These are phyloP conservation scores for Argopecten irradians DNA, from an alignment of 1,140 invertebrate genomes.

Conservation along the genomic window DNA sequence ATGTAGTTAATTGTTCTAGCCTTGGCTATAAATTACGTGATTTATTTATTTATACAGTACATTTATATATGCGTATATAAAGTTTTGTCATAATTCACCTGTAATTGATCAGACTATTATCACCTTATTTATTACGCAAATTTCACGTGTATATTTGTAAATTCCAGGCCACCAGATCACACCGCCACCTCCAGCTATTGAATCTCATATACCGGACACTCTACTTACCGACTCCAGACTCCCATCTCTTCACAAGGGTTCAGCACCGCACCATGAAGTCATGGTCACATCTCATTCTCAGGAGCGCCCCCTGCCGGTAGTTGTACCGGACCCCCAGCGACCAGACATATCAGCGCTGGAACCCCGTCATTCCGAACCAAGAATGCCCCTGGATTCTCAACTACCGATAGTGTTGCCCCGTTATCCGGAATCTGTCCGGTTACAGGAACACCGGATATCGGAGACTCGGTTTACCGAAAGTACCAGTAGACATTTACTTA, in stretches of 20 bases:
- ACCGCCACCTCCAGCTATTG: slow-evolving; percentile 41
- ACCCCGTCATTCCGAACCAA: slow-evolving; percentile 47
- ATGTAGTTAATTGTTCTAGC: not conserved
- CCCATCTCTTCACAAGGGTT: not conserved
- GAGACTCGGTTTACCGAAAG: slow-evolving; percentile 58
- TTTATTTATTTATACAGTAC: not conserved
- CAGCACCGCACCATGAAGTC: not conserved
- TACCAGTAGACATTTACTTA: slow-evolving; percentile 33
- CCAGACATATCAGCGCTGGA: slow-evolving; percentile 60
- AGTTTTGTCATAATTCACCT: too few species aligned
- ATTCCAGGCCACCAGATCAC: slow-evolving; percentile 48
- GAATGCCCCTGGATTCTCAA: slow-evolving; percentile 50
- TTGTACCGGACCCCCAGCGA: slow-evolving; percentile 61
- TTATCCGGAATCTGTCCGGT: slow-evolving; percentile 53
- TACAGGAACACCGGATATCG: slow-evolving; percentile 58
- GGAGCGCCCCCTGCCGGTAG: slow-evolving; percentile 52
- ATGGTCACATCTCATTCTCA: slow-evolving; percentile 30
- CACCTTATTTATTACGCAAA: too few species aligned
- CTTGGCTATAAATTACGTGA: slow-evolving; percentile 38
- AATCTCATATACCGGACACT: slow-evolving; percentile 24
- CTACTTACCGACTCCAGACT: not conserved
- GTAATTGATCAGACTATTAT: too few species aligned
- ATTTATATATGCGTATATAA: too few species aligned
- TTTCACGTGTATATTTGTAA: slow-evolving; percentile 1
- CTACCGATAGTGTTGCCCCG: slow-evolving; percentile 56